Conservation (phyloP, 2,888 invertebrate species). For the Tuberolachnus salignus region DNA sequence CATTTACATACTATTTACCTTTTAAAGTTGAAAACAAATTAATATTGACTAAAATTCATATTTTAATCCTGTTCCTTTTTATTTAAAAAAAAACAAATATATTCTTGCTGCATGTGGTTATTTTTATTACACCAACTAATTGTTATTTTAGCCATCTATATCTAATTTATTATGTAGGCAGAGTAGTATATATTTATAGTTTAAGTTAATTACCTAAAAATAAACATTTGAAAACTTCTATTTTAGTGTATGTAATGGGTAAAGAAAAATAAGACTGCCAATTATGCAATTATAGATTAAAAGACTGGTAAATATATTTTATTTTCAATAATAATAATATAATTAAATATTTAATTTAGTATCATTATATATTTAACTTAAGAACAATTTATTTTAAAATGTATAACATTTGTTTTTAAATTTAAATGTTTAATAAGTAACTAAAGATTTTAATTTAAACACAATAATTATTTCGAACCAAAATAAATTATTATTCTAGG, state of each 20-base stretch:
- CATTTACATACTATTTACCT: not conserved
- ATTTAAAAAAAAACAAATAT: slow-evolving; percentile 10
- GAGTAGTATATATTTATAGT: not conserved
- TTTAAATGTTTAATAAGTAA: too few species aligned
- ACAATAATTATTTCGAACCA: too few species aligned
- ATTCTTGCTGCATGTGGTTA: not conserved
- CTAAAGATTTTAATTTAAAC: too few species aligned
- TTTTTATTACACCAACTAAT: not conserved
- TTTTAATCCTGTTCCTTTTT: slow-evolving; percentile 20
- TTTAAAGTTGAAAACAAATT: slow-evolving; percentile 17
- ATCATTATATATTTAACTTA: too few species aligned
- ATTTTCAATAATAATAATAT: too few species aligned
- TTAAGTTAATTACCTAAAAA: not conserved
- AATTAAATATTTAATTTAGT: too few species aligned
- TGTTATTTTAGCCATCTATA: not conserved
- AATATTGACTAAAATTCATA: not conserved
- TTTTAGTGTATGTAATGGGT: not conserved
- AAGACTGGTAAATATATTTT: too few species aligned
- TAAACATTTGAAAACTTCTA: not conserved
- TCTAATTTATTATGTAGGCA: slow-evolving; percentile 28
- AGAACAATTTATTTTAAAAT: too few species aligned
- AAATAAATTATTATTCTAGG: too few species aligned
- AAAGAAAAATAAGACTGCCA: too few species aligned
- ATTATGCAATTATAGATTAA: too few species aligned
- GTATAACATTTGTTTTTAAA: too few species aligned